Conservation (phyloP, 2,113 vertebrate species). For the Apaloderma vittatum region DNA sequence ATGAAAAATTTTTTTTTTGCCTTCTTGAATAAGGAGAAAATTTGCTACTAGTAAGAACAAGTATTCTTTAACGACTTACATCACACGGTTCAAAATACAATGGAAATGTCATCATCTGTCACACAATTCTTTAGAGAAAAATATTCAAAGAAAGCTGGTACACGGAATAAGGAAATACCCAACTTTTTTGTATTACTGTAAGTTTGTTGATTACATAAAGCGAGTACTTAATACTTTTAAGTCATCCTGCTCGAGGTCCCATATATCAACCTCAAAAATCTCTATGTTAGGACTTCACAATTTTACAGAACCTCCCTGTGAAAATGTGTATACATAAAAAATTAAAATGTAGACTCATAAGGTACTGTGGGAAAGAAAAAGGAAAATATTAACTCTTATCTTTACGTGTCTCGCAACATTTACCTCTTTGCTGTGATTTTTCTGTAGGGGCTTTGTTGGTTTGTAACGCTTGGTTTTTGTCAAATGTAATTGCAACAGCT, state of each 20-base stretch:
- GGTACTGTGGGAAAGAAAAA: neutral
- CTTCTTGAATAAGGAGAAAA: neutral
- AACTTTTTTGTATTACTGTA: neutral
- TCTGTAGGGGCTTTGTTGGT: constrained; percentile 79
- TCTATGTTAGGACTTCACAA: neutral
- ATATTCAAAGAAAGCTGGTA: neutral
- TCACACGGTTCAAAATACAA: neutral
- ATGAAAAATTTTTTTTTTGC: neutral
- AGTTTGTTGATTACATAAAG: neutral
- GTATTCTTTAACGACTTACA: neutral
- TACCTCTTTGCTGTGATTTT: constrained; percentile 90
- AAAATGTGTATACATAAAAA: neutral
- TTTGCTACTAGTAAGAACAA: neutral
- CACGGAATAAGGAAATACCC: neutral
- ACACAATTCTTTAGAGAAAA: neutral
- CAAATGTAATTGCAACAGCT: constrained; percentile 95
- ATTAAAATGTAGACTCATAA: neutral
- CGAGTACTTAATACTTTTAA: neutral
- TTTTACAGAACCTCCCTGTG: neutral
- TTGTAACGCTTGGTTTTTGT: constrained; percentile 91
- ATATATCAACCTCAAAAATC: neutral
- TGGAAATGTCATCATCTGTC: neutral
- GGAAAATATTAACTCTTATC: neutral
- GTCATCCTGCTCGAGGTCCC: neutral
- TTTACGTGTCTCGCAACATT: neutral